Conservation (phyloP, 1,140 invertebrate genomes). For the Diplogasteroides magnus region DNA sequence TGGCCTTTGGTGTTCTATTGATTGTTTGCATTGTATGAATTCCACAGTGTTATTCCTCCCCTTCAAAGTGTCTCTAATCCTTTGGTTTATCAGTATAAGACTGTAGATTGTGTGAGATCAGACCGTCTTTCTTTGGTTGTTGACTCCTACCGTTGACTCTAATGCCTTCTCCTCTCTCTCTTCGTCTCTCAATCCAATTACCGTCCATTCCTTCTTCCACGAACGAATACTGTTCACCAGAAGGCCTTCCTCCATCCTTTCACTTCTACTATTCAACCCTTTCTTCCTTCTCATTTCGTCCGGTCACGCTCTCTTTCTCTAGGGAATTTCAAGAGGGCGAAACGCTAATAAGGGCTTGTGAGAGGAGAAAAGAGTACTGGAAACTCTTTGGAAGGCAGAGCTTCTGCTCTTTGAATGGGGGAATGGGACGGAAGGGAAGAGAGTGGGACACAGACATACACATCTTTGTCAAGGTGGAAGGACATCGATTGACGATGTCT, state of each 20-base stretch:
- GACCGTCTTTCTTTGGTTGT: too few relatives aligned
- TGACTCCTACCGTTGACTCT: neutral
- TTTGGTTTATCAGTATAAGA: neutral
- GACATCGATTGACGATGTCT: too few relatives aligned
- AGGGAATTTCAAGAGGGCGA: conserved; percentile 4
- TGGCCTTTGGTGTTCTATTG: conserved; percentile 3
- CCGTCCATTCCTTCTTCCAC: neutral
- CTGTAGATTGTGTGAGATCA: too few relatives aligned
- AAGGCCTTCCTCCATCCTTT: conserved; percentile 3
- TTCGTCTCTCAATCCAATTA: neutral
- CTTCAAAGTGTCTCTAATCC: neutral
- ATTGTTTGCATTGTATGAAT: neutral
- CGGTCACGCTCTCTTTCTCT: conserved; percentile 5
- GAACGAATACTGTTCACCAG: neutral
- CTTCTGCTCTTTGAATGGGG: too few relatives aligned
- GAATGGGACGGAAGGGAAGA: too few relatives aligned
- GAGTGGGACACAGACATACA: too few relatives aligned
- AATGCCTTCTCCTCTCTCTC: neutral
- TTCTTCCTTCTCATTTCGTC: neutral
- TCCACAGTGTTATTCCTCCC: neutral
- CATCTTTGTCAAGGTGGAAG: too few relatives aligned
- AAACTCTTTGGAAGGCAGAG: too few relatives aligned
- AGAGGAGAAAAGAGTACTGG: conserved; percentile 2
- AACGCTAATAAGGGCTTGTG: neutral
- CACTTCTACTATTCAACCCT: neutral